Evolutionary conservation across 2,888 invertebrate species (phyloP), one percentile per base, ranked within the genome.

Genomic region (Azorinus chamasolen): DNA sequence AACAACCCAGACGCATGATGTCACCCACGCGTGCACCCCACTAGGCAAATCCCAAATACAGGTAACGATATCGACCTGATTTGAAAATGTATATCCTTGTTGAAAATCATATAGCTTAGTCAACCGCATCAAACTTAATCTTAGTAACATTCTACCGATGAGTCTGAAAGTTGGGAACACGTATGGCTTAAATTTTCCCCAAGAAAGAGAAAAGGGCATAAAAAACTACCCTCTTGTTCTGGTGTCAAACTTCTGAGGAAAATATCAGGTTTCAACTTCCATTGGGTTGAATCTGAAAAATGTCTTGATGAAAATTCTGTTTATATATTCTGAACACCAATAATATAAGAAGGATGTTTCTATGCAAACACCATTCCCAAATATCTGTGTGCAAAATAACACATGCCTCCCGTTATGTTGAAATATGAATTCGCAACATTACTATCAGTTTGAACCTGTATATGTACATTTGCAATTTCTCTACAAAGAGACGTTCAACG

Each of bases 121-220:
- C 61, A 8, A 73, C 78, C 10, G 71, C 43, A 32, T 83, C 76
- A 25, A 54, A 22, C 3, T 58, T 4, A 32, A 81, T 43, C 46
- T 78, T 81, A 16, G 69, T 1, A 83, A 6, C 14, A 71, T 68
- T 39, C 66, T 76, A 0, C 70, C 61, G 12, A 78, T 25, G 20
- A 70, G 43, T 57, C 39, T 53, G 18, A 83, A 81, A 54, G 80
- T 80, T n/a, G 77, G 72, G 69, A 83, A 83, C 2, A 74, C 57
- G 24, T 79, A 83, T n/a, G 65, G 71, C 8, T 16, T 0, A 12
- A 59, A 58, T 22, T 39, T 10, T 8, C 20, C 16, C 80, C 78
- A 81, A 2, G 45, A 61, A 1, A 81, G 16, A 6, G 73, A 59
- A 72, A 83, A 81, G 41, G 79, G 69, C 71, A 79, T 48, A 27